A percentile compares a stretch with the other conserved stretches of the same genome.
These are phyloP conservation scores for Julus scanicus DNA, from an alignment of 2,888 invertebrate species.

Conservation along the genomic window DNA sequence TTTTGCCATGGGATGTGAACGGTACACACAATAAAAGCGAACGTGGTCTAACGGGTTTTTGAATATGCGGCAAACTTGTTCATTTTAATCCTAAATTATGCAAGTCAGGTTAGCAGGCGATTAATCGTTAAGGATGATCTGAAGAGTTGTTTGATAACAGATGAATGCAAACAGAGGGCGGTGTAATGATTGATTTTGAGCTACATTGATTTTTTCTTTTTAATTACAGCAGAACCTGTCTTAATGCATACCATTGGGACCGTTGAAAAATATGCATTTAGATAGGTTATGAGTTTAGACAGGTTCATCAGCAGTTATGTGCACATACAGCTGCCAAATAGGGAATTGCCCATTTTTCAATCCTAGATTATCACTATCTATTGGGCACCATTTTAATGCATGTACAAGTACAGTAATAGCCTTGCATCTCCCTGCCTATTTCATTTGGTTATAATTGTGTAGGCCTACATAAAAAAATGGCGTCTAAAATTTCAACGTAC, in stretches of 20 bases:
- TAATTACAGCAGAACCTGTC: neutral
- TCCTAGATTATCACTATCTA: no score
- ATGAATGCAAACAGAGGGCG: neutral
- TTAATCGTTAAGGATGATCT: neutral
- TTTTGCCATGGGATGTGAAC: neutral
- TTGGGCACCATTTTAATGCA: no score
- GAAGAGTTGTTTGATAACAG: neutral
- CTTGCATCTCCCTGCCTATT: no score
- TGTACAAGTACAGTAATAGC: no score
- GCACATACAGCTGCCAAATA: no score
- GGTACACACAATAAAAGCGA: neutral
- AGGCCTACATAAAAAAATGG: neutral
- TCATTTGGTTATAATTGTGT: no score
- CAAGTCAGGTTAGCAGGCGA: neutral
- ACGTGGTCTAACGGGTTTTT: neutral
- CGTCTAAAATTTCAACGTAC: no score
- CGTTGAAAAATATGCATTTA: no score
- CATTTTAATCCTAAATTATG: neutral
- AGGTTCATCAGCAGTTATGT: no score
- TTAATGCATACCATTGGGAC: no score
- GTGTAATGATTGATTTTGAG: neutral
- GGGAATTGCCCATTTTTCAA: no score
- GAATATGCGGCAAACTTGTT: neutral
- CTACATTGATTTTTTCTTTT: neutral
- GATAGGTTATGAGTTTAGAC: no score